Percentiles rank a stretch among this genome's conserved stretches.
These are phyloP conservation scores for Hirudinaria manillensis DNA, from an alignment of 2,888 invertebrate species.

Conservation along the genomic window DNA sequence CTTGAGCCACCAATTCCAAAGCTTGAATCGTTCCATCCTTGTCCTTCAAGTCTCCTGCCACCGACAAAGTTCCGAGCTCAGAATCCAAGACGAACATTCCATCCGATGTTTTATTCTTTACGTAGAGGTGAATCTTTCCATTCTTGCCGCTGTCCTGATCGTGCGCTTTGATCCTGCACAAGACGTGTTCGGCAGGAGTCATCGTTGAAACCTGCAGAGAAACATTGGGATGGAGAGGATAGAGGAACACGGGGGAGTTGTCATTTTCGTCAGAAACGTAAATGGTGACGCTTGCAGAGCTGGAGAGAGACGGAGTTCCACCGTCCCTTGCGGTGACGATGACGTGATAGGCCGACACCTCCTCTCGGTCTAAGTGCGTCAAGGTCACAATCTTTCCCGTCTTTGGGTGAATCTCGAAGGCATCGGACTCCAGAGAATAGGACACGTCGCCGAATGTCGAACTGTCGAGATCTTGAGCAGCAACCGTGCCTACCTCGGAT, in stretches of 20 bases:
- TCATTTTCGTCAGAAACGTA: conserved; percentile 39
- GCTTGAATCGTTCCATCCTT: conserved; percentile 22
- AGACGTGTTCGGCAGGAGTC: conserved; percentile 35
- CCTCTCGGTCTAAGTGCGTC: conserved; percentile 36
- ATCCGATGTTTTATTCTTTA: conserved; percentile 31
- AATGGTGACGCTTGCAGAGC: conserved; percentile 37
- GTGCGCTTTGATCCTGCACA: conserved; percentile 34
- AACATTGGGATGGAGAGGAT: conserved; percentile 36
- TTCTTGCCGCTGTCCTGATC: conserved; percentile 37
- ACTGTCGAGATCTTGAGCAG: conserved; percentile 36
- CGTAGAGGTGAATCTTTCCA: conserved; percentile 31
- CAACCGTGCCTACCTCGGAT: conserved; percentile 36
- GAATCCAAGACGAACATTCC: conserved; percentile 34
- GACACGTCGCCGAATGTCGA: conserved; percentile 33
- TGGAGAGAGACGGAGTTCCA: conserved; percentile 32
- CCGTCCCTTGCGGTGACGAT: conserved; percentile 34
- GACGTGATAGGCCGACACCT: conserved; percentile 35
- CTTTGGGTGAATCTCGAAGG: conserved; percentile 65
- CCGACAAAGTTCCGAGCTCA: conserved; percentile 32
- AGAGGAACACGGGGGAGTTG: conserved; percentile 38
- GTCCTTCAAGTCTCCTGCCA: conserved; percentile 29
- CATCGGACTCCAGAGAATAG: conserved; percentile 29
- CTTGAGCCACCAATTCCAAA: conserved; percentile 34
- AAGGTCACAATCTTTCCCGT: conserved; percentile 79
- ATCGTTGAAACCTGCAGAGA: conserved; percentile 34